Evolutionary conservation across 2,113 vertebrate species (phyloP).

Genomic region (Loxodonta africana): DNA sequence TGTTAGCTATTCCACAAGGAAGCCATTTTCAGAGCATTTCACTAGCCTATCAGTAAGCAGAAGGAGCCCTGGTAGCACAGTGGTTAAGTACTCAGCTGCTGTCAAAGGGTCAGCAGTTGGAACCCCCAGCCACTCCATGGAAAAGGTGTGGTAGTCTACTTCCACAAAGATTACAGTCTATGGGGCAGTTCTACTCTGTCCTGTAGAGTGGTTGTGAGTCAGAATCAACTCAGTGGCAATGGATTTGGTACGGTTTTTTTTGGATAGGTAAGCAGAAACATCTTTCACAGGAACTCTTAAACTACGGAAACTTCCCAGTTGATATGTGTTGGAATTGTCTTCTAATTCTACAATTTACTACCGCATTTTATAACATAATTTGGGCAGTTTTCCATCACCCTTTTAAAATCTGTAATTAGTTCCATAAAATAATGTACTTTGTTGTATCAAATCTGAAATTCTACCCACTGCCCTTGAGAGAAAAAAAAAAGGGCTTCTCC

Average conservation of each 20-base stretch:
- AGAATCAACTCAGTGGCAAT: neutral
- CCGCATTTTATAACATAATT: neutral
- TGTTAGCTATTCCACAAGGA: neutral
- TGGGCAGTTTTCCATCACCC: neutral
- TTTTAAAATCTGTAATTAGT: slow-evolving; percentile 51
- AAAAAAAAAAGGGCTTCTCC: neutral
- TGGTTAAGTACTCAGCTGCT: neutral
- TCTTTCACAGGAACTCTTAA: neutral
- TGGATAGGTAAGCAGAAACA: neutral
- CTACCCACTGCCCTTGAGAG: neutral
- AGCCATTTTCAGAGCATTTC: neutral
- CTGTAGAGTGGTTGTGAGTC: too few species aligned
- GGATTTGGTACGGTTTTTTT: neutral
- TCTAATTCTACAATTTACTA: neutral
- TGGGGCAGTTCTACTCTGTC: too few species aligned
- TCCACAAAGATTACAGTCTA: neutral
- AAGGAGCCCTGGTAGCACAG: too few species aligned
- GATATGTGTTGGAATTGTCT: neutral
- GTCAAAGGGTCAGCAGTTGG: neutral
- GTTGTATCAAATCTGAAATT: slow-evolving; percentile 20
- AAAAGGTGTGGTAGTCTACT: neutral
- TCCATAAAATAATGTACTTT: slow-evolving; percentile 42
- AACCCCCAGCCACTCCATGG: neutral
- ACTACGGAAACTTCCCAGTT: neutral
- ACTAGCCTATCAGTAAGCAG: neutral